Evolutionary conservation across 2,888 invertebrate genomes (phyloP).

Genomic region (Hyles lineata): DNA sequence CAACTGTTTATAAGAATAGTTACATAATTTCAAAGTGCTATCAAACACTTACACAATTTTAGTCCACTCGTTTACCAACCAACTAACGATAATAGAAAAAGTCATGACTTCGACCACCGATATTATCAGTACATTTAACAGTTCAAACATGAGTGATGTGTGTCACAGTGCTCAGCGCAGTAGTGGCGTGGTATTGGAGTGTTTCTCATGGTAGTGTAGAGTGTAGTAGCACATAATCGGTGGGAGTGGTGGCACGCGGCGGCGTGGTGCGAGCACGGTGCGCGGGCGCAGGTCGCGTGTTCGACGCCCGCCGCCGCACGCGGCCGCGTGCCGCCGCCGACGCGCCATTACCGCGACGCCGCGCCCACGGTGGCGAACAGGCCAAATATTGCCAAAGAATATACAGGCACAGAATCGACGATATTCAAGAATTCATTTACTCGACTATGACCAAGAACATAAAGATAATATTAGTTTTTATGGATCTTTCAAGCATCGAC

Average conservation of each 20-base stretch:
- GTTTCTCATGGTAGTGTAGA: constrained; percentile 62
- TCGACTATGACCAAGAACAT: too few species aligned
- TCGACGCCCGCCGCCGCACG: constrained; percentile 44
- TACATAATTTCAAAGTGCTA: background rate
- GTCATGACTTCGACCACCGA: background rate
- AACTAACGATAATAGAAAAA: background rate
- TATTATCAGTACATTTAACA: constrained; percentile 2
- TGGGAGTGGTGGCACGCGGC: constrained; percentile 71
- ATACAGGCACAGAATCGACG: constrained; percentile 36
- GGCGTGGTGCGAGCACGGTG: constrained; percentile 53
- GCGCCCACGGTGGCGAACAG: constrained; percentile 54
- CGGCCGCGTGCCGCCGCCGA: constrained; percentile 51
- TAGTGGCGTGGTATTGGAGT: constrained; percentile 34
- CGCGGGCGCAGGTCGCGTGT: constrained; percentile 51
- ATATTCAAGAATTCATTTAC: background rate
- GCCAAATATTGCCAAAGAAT: constrained; percentile 58
- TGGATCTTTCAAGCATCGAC: background rate
- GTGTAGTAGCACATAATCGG: constrained; percentile 74
- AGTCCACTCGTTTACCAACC: background rate
- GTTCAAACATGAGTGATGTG: constrained; percentile 34
- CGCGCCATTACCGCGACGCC: constrained; percentile 80
- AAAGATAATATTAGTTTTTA: background rate
- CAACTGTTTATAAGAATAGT: background rate
- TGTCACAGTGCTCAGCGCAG: constrained; percentile 40
- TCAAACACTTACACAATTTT: background rate